Evolutionary conservation across 2,888 invertebrate species (phyloP).

Genomic region (Liodrosophila aerea): DNA sequence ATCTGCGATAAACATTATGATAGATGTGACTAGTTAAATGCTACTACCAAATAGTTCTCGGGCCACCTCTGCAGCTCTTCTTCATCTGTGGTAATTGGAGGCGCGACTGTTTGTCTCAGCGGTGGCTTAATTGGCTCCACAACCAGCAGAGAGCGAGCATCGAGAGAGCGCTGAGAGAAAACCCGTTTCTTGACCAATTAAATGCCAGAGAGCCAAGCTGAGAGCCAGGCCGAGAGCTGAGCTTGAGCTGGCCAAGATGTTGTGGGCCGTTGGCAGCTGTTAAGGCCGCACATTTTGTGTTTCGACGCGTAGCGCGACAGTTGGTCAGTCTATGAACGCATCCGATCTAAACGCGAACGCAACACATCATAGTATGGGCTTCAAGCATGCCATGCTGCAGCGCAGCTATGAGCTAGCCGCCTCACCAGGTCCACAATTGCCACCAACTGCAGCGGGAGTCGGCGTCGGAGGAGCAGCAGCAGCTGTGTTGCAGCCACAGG

Average conservation of each 20-base stretch:
- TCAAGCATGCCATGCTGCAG: slow-evolving; percentile 81
- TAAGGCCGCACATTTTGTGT: slow-evolving; percentile 75
- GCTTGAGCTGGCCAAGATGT: slow-evolving; percentile 52
- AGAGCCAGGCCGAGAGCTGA: slow-evolving; percentile 7
- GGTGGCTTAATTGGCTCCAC: slow-evolving; percentile 54
- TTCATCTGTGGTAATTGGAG: slow-evolving; percentile 66
- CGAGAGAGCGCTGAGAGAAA: slow-evolving; percentile 26
- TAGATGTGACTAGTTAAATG: slow-evolving; percentile 77
- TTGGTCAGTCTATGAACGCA: slow-evolving; percentile 74
- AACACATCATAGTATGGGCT: slow-evolving; percentile 77
- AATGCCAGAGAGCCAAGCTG: slow-evolving; percentile 41
- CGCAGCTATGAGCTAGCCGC: slow-evolving; percentile 76
- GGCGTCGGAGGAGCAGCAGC: slow-evolving; percentile 25
- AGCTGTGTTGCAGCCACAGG: slow-evolving; percentile 50
- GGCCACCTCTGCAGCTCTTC: slow-evolving; percentile 11
- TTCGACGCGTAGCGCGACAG: slow-evolving; percentile 80
- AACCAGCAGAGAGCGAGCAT: slow-evolving; percentile 4
- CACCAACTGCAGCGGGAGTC: slow-evolving; percentile 15
- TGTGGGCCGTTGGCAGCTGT: slow-evolving; percentile 57
- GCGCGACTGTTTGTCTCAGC: slow-evolving; percentile 68
- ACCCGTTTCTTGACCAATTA: slow-evolving; percentile 71
- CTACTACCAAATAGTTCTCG: slow-evolving; percentile 74
- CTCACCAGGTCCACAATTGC: slow-evolving; percentile 44
- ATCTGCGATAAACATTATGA: slow-evolving; percentile 69
- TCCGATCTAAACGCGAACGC: too few relatives aligned